Evolutionary conservation across 2,888 invertebrate species (phyloP), one percentile per base, ranked within the genome.

Genomic region (Amiota minor): DNA sequence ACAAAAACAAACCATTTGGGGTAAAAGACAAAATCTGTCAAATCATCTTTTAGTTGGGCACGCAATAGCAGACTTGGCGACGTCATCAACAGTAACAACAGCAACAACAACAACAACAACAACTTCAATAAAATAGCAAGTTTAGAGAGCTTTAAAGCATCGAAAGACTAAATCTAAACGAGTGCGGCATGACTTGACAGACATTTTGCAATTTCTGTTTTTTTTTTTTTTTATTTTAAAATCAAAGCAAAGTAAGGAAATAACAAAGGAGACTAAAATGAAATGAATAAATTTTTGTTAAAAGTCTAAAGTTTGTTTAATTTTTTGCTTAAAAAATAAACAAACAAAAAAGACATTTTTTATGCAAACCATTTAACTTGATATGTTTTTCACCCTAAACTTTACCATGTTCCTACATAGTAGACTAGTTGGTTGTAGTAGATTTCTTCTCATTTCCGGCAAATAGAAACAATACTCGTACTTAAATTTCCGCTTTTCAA

Each of bases 51-150:
- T 56, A 46, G 70, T 61, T 76, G 77, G 74, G 79, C 80, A 77
- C 35, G 35, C 35, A 35, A 35, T 83, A 80, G 83, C 77, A 83
- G 83, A 83, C 83, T 83, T 79, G 83, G 78, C 85, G 83, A 83
- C 82, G 82, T 77, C 82, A 77, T 35, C 73, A 81, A 64, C 79
- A 35, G 6, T 35, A 35, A 35, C 35, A 35, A 35, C 35, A 35
- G 35, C 35, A 35, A 6, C 35, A 35, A 35, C 35, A 35, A 4
- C 35, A 35, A 35, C 35, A 35, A 35, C 35, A 35, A 35, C 35
- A 35, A 35, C 6, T 6, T 6, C 35, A 35, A 35, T 6, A 35
- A 35, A 35, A 35, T 23, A 35, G 35, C 6, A 35, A 35, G 35
- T 35, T 35, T 35, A 23, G 35, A 35, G 6, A 35, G 35, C 35